A percentile compares a stretch with the other conserved stretches of the same genome.
Conservation (phyloP, 2,888 invertebrate species). For the Myopa tessellatipennis region DNA sequence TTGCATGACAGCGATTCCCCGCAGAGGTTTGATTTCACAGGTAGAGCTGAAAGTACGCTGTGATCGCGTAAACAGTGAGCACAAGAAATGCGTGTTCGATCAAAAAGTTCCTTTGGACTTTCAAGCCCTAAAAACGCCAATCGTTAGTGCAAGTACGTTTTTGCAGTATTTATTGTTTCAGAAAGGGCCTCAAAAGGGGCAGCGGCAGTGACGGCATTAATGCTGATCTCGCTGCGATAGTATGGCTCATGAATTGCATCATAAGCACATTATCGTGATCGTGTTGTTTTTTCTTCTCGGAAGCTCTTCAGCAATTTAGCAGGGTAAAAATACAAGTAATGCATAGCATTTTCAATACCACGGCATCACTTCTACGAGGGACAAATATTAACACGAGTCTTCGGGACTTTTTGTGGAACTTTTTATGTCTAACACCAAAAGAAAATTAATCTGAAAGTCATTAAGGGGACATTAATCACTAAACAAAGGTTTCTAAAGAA, state of each 20-base stretch:
- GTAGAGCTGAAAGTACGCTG: not conserved
- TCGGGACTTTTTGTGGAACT: not conserved
- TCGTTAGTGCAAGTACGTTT: not conserved
- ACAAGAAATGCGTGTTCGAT: not conserved
- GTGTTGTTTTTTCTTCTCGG: not conserved
- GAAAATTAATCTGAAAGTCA: constrained; percentile 18
- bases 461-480: constrained; percentile 24
- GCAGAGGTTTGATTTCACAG: not conserved
- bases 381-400: constrained; percentile 20
- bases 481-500: constrained; percentile 1
- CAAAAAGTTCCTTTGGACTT: not conserved
- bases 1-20: not conserved
- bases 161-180: not conserved
- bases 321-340: not conserved
- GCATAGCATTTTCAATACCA: constrained; percentile 29
- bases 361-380: not conserved
- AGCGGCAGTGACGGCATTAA: not conserved
- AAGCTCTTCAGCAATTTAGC: not conserved
- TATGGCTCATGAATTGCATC: constrained; percentile 5
- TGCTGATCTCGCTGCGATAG: constrained; percentile 1
- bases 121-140: not conserved
- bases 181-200: not conserved
- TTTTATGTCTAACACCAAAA: not conserved
- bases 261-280: constrained; percentile 11
- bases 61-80: not conserved